Evolutionary conservation across 2,797 vertebrate species (phyloP), one percentile per base, ranked within the genome.

Genomic region (Paguma larvata): DNA sequence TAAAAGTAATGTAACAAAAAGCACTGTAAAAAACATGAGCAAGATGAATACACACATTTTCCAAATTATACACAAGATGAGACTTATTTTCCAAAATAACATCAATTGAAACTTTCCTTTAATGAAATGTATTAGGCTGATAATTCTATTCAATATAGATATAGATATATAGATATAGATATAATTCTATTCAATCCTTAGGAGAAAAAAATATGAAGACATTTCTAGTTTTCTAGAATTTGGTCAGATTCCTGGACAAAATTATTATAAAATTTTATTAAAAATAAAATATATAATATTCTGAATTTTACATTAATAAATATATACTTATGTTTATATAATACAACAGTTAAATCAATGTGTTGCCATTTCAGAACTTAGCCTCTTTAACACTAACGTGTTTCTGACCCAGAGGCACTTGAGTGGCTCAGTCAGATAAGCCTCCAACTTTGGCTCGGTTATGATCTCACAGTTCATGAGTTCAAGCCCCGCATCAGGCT

Each of bases 211-310:
- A 73, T 14, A 14, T 51, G 32, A 92, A 27, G 62, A 46, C 70
- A 34, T 80, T 32, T 79, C 41, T 87, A 27, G 46, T 72, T 95
- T 95, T 78, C 62, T 92, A 86, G 6, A 73, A 59, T 48, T n/a
- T 84, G 51, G 21, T 83, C 44, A 87, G 73, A 87, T 67, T 73
- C 48, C 85, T 96, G 89, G 62, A 88, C 88, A 96, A 97, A 98
- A 94, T 19, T 14, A 12, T 0, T 0, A 11, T 56, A 97, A 18
- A 85, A 51, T 87, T 75, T 18, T 53, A 53, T 46, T 46, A 8
- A 46, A 46, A 8, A 46, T 65, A 91, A 87, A 62, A 53, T 68
- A 21, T 94, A 34, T 30, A 38, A 27, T 79, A 73, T 63, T 68
- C 51, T 62, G 27, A 62, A 41, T 80, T 38, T 38, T 56, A 46